Evolutionary conservation across 2,888 invertebrate species (phyloP), one percentile per base, ranked within the genome.

Genomic region (Eledona agricola): DNA sequence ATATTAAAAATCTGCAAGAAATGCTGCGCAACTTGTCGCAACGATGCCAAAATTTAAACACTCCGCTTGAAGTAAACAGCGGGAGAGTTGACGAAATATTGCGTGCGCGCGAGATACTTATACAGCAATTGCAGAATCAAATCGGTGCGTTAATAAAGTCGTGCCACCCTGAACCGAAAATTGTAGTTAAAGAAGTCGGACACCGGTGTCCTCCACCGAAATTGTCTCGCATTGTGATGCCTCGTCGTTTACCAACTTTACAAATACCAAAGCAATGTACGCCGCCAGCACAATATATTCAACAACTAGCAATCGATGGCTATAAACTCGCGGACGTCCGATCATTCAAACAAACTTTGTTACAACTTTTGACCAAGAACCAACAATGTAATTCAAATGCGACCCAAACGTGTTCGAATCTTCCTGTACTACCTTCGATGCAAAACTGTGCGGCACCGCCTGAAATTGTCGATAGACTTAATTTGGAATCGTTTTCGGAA

Each of bases 1-100:
- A 58, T 13, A 51, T 53, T 22, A 37, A 42, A 22, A 40, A 59
- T 37, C 29, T 57, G n/a, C 47, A 37, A 28, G 29, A 34, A 34
- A 47, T 19, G 15, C 29, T 53, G 4, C 43, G 52, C 7, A 42
- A 38, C 13, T 26, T 59, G 9, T 55, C 59, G 5, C 7, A 34
- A 1, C 59, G 57, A 17, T 59, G 59, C 13, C 49, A 53, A 35
- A 4, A 6, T n/a, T 19, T 19, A 11, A 7, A 23, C 13, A 11
- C 5, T 26, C 2, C 13, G 12, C n/a, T n/a, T n/a, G n/a, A n/a
- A n/a, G n/a, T n/a, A n/a, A n/a, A n/a, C n/a, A 28, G 51, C 6
- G 51, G 56, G 2, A 50, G 51, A 46, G 6, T 43, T 10, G 4
- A 13, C 9, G 12, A 34, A 10, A 22, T 57, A 12, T 26, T 55